Conservation (phyloP, 2,113 vertebrate species). For the Collichthys lucidus region DNA sequence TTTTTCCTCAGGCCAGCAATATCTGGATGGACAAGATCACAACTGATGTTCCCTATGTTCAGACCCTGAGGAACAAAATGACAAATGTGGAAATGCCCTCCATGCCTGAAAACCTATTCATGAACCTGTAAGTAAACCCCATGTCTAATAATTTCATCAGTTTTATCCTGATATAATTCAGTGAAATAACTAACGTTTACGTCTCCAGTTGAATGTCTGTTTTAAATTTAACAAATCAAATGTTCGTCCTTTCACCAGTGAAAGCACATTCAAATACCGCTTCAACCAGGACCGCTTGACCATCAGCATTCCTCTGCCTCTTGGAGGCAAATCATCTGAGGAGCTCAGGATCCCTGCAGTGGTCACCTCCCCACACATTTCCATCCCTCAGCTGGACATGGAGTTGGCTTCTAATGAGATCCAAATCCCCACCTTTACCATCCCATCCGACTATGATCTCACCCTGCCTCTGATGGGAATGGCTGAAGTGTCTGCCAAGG, state of each 20-base stretch:
- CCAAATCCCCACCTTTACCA: conserved; percentile 84
- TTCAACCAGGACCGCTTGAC: conserved; percentile 85
- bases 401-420: conserved; percentile 81
- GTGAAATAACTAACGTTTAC: background rate
- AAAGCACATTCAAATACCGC: conserved; percentile 85
- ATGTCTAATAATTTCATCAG: background rate
- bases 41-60: conserved; percentile 81
- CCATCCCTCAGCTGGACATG: conserved; percentile 82
- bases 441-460: conserved; percentile 86
- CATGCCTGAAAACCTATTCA: conserved; percentile 90
- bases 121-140: conserved; percentile 86
- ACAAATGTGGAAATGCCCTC: conserved; percentile 82
- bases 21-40: conserved; percentile 87
- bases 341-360: conserved; percentile 81
- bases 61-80: conserved; percentile 81
- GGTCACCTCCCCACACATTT: conserved; percentile 82
- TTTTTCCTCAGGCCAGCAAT: conserved; percentile 83
- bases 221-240: conserved; percentile 21
- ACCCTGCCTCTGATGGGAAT: conserved; percentile 86
- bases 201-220: background rate
- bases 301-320: conserved; percentile 88
- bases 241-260: conserved; percentile 80
- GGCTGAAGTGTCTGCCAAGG: conserved; percentile 85
- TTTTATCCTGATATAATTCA: background rate
- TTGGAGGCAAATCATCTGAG: conserved; percentile 88